Conservation (phyloP, 2,797 vertebrate genomes). For the Lindbergichthys nudifrons region DNA sequence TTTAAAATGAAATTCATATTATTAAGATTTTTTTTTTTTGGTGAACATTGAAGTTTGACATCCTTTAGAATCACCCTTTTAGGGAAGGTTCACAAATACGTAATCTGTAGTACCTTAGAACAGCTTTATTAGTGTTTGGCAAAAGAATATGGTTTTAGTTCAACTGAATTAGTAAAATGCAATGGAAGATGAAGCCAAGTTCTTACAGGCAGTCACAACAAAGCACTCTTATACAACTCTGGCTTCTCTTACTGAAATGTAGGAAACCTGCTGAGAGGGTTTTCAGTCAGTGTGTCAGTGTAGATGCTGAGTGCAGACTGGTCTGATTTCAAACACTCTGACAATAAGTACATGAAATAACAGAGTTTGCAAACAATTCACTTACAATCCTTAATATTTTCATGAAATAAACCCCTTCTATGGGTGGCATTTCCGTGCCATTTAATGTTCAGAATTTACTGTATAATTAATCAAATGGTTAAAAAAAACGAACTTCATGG, state of each 20-base stretch:
- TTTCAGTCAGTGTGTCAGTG: constrained; percentile 41
- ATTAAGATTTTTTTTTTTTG: background rate
- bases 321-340: constrained; percentile 11
- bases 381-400: background rate
- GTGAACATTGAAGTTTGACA: background rate
- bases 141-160: constrained; percentile 14
- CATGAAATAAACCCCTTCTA: background rate
- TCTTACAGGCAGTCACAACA: constrained; percentile 35
- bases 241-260: constrained; percentile 12
- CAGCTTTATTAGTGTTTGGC: constrained; percentile 6
- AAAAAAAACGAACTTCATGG: too few relatives aligned
- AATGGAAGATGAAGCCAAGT: constrained; percentile 21
- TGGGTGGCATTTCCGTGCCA: background rate
- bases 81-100: background rate
- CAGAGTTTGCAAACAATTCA: background rate
- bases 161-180: constrained; percentile 21
- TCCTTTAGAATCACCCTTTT: background rate
- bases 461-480: background rate
- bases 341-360: background rate
- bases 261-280: constrained; percentile 39
- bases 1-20: background rate
- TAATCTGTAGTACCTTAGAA: background rate
- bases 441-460: background rate
- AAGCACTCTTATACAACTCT: constrained; percentile 20
- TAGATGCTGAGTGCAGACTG: constrained; percentile 33